phyloP scores from a whole-genome alignment of 2,113 vertebrate species.

The Plectropomus leopardus region DNA sequence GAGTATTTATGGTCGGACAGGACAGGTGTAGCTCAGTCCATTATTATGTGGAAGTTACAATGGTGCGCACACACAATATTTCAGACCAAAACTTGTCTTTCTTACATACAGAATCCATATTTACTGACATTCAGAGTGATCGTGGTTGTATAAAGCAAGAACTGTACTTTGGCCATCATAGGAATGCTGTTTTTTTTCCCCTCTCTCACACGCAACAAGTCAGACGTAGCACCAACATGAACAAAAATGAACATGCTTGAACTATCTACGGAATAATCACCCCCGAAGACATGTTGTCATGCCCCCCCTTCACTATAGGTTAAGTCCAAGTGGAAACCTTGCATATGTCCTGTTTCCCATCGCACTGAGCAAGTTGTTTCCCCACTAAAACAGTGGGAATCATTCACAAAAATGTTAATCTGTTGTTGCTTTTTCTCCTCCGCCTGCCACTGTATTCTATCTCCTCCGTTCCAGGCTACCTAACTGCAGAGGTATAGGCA shows the following conservation, averaged over 20 bases:
- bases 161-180: constrained; percentile 74
- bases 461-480: constrained; percentile 78
- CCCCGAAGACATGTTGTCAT: constrained; percentile 18
- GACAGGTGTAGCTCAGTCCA: constrained; percentile 44
- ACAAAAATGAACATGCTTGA: constrained; percentile 54
- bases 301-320: constrained; percentile 80
- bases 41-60: constrained; percentile 41
- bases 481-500: constrained; percentile 89
- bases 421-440: neutral
- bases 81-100: constrained; percentile 53
- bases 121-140: constrained; percentile 68
- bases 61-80: constrained; percentile 42
- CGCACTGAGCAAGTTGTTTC: constrained; percentile 43
- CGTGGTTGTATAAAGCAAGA: constrained; percentile 70
- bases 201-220: constrained; percentile 46
- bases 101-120: constrained; percentile 63
- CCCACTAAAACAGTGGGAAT: constrained; percentile 39
- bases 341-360: constrained; percentile 66
- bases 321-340: constrained; percentile 85
- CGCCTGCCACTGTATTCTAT: constrained; percentile 40
- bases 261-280: constrained; percentile 37
- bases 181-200: constrained; percentile 48
- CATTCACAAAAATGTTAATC: constrained; percentile 28
- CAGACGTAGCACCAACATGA: constrained; percentile 76
- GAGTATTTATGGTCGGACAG: constrained; percentile 57